These are phyloP conservation scores for Centruroides vittatus DNA, from an alignment of 1,140 invertebrate genomes.

Conservation along the genomic window DNA sequence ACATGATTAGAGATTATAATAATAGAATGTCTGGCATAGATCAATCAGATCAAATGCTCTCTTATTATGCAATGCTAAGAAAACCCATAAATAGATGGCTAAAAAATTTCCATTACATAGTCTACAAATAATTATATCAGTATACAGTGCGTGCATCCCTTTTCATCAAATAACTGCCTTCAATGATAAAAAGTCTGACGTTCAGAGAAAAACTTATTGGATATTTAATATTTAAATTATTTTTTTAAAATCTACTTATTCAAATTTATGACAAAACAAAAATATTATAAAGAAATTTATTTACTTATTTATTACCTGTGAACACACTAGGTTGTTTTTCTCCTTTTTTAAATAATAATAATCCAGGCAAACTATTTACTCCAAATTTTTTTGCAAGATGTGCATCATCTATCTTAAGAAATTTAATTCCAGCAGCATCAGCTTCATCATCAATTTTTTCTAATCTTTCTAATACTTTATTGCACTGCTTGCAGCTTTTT, in stretches of 20 bases:
- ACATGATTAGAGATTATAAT: too few species aligned
- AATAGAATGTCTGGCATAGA: too few species aligned
- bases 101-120: too few species aligned
- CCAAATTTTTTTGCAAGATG: conserved; percentile 64
- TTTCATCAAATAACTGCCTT: too few species aligned
- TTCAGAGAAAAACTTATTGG: too few species aligned
- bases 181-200: too few species aligned
- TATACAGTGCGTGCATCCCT: too few species aligned
- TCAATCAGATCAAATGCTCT: too few species aligned
- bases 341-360: conserved; percentile 36
- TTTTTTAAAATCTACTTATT: background rate
- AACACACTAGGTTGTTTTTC: conserved; percentile 71
- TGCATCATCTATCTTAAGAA: conserved; percentile 83
- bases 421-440: conserved; percentile 50
- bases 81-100: too few species aligned
- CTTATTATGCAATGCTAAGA: too few species aligned
- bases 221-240: too few species aligned
- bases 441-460: conserved; percentile 34
- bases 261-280: background rate
- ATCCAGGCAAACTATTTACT: conserved; percentile 28
- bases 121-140: too few species aligned
- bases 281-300: background rate
- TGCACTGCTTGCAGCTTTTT: conserved; percentile 78
- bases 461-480: conserved; percentile 65
- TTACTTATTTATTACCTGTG: conserved; percentile 45